Conservation (phyloP, 2,888 invertebrate genomes). For the Oligia fasciuncula region DNA sequence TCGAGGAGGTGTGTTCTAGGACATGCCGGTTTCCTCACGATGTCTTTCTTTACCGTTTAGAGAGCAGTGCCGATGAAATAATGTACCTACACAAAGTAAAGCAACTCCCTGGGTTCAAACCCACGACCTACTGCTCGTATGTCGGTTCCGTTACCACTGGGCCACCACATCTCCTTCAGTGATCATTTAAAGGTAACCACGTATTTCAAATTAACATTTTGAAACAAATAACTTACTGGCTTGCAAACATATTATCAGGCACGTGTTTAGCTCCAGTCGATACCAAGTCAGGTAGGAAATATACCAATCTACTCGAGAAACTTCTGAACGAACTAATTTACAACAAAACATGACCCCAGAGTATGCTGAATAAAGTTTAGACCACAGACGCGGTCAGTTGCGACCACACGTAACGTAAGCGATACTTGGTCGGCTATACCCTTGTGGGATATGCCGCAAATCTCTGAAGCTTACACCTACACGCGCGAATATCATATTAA, state of each 20-base stretch:
- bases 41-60: background rate
- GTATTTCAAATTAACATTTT: background rate
- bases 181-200: background rate
- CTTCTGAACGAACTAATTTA: constrained; percentile 24
- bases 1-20: background rate
- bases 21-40: background rate
- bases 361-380: constrained; percentile 46
- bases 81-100: background rate
- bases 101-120: background rate
- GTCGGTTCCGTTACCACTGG: background rate
- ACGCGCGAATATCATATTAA: constrained; percentile 38
- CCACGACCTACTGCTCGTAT: background rate
- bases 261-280: background rate
- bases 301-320: constrained; percentile 8
- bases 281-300: constrained; percentile 19
- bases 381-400: constrained; percentile 39
- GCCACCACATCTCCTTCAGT: background rate
- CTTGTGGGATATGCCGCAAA: constrained; percentile 45
- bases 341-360: constrained; percentile 34
- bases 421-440: constrained; percentile 48
- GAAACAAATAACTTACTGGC: background rate
- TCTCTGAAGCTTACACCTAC: constrained; percentile 44
- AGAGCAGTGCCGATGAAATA: background rate
- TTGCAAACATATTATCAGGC: background rate
- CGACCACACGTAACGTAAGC: constrained; percentile 45